phyloP scores from a whole-genome alignment of 2,888 invertebrate genomes.

The Lampropteryx suffumata region DNA sequence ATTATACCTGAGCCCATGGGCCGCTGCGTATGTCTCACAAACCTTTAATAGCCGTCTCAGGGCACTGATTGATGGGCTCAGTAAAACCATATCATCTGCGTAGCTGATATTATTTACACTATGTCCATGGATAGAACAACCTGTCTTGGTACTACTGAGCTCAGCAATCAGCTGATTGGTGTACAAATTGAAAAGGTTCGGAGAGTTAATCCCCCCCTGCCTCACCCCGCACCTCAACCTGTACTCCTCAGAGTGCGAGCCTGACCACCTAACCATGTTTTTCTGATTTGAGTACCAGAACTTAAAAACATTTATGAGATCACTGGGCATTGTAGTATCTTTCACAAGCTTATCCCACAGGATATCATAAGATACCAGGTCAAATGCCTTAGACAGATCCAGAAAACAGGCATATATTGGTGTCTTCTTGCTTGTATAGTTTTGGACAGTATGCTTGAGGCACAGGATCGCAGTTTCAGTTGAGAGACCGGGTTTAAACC shows the following conservation, averaged over 20 bases:
- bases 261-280: conserved; percentile 10
- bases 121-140: no score
- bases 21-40: no score
- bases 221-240: conserved; percentile 18
- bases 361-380: conserved; percentile 15
- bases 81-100: no score
- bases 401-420: conserved; percentile 21
- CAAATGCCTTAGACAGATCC: conserved; percentile 19
- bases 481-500: conserved; percentile 17
- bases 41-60: no score
- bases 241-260: conserved; percentile 1
- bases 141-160: no score
- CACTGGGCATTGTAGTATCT: neutral
- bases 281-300: neutral
- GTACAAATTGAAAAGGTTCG: no score
- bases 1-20: no score
- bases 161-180: no score
- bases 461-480: conserved; percentile 25
- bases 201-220: conserved; percentile 13
- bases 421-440: conserved; percentile 16
- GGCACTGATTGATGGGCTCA: no score
- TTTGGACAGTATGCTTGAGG: conserved; percentile 21
- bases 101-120: no score
- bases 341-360: conserved; percentile 7
- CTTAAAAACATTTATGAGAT: neutral